These are phyloP conservation scores for Hesperia comma DNA, from an alignment of 2,888 invertebrate genomes.

Conservation along the genomic window DNA sequence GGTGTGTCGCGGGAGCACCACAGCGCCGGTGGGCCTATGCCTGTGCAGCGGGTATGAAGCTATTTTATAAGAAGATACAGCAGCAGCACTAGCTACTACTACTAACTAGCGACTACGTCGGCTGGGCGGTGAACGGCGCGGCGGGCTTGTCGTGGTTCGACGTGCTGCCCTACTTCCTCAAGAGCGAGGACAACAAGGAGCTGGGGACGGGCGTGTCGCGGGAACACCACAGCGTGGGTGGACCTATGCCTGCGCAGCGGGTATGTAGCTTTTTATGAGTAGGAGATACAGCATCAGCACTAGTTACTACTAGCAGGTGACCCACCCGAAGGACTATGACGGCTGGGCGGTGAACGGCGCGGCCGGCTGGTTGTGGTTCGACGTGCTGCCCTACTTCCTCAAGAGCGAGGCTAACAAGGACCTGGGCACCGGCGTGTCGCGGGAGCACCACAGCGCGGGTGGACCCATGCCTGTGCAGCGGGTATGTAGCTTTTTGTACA, in stretches of 20 bases:
- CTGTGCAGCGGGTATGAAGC: conserved; percentile 75
- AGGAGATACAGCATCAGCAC: no score
- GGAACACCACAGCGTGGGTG: conserved; percentile 85
- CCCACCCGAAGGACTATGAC: conserved; percentile 89
- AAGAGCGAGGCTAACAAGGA: conserved; percentile 87
- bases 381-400: conserved; percentile 89
- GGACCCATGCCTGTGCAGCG: conserved; percentile 85
- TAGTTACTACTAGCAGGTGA: no score
- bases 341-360: conserved; percentile 90
- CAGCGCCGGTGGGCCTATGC: conserved; percentile 84
- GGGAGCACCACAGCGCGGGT: conserved; percentile 84
- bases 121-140: conserved; percentile 89
- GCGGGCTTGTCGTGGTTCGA: conserved; percentile 91
- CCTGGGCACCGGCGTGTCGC: conserved; percentile 83
- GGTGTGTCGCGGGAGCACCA: conserved; percentile 85
- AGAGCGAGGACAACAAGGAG: conserved; percentile 87
- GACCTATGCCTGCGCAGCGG: conserved; percentile 84
- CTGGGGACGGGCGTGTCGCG: conserved; percentile 83
- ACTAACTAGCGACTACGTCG: conserved; percentile 92
- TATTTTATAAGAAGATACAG: not conserved
- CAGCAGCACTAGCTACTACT: no score
- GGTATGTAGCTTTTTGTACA: conserved; percentile 50
- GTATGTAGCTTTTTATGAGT: conserved; percentile 49
- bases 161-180: conserved; percentile 88
- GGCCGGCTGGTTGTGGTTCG: conserved; percentile 90